Base-by-base conservation (phyloP, 2,113 vertebrate genomes). In the Sylvietta virens region DNA sequence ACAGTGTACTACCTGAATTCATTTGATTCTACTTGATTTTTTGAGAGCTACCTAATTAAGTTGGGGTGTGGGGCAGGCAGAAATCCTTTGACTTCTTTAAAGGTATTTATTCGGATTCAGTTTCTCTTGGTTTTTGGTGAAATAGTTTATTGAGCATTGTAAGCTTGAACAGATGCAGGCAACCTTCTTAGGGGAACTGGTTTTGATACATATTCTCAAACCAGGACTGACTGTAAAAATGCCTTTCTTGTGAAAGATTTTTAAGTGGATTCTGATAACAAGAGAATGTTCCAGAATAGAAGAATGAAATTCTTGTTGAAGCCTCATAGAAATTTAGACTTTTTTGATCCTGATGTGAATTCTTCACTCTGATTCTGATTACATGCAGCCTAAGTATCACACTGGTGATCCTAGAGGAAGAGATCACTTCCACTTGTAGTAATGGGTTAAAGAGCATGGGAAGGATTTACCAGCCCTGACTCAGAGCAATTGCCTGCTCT, bases 1-100 rank as follows among this genome's bases (percentile, higher is more conserved):
- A 60, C 8, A 28, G 1, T 81, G 24, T 64, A 37, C 37, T 86
- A 20, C 21, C 50, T 33, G 54, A 40, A 50, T 47, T 81, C 5
- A 50, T 81, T 86, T 74, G 26, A 42, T 85, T 60, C 24, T 28
- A 11, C 53, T 86, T 86, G 58, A 44, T 73, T 83, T 95, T 92
- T 80, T 86, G 66, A 80, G 57, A 76, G 44, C 48, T 60, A 5
- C 17, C 14, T 88, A 42, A 37, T 85, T 79, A 91, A 79, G 21
- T 90, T 2, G 5, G 5, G 2, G 1, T 6, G 1, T 13, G 16
- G 17, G 8, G 6, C 30, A 28, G 33, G 19, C 19, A 65, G 44
- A 70, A 57, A 53, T 93, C 7, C 31, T 78, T 73, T 80, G 35
- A 33, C 44, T 60, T 64, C 27, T 76, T 72, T 62, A 21, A 20